Base-by-base conservation (phyloP, 23 tunicate species). In the Halocynthia aurantium region DNA sequence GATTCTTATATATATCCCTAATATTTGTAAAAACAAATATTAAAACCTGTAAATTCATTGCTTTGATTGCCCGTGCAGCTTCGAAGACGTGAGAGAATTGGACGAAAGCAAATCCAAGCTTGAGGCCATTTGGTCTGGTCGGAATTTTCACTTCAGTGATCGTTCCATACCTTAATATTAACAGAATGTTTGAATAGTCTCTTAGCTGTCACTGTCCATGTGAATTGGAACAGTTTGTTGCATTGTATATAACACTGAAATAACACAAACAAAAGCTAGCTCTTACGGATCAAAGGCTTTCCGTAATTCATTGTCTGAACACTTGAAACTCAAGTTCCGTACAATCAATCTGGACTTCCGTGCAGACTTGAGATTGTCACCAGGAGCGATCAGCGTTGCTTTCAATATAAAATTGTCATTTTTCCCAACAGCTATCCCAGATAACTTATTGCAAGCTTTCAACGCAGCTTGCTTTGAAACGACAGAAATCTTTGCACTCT, bases 31-130 rank as follows among this genome's bases (percentile, higher is more conserved):
- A 31, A 0, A 31, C 44, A 31, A 0, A 31, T 31, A 31, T 31
- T 4, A 31, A 31, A 4, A 71, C 76, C 76, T 74, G 78, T 82
- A 82, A 86, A 63, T 92, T 92, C 55, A 94, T 51, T 54, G 61
- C 99, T 58, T 94, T 85, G 7, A 88, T 72, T 6, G 99, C 99
- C 74, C 75, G 77, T 18, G 68, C 72, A 6, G 91, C 80, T 73
- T 94, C 99, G 77, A 88, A 85, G 6, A 83, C 85, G 73, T 94
- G 99, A 12, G 99, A 55, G 56, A 89, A 85, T 61, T 94, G 99
- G 7, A 94, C 87, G 61, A 94, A 94, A 7, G 76, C 99, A 65
- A 76, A 94, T 8, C 99, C 99, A 20, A 50, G 55, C 60, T 81
- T 94, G 67, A 77, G 85, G 17, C 96, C 96, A 76, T 88, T 69